Evolutionary conservation across 2,797 vertebrate species (phyloP).

Genomic region (Acanthopagrus latus): DNA sequence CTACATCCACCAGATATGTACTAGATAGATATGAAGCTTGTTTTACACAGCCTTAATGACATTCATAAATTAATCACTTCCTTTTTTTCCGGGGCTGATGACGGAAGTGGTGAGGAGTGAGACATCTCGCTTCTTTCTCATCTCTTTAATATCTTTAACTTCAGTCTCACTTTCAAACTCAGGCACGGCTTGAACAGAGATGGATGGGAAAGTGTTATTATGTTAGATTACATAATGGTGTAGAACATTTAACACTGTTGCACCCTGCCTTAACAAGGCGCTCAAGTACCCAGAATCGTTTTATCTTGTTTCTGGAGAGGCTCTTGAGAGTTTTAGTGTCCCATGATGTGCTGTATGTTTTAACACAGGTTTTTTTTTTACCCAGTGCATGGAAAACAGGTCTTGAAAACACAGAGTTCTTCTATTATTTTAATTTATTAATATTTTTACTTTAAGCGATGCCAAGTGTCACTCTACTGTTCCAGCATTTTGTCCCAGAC

Average conservation of each 20-base stretch:
- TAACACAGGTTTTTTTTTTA: not conserved
- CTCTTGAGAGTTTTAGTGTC: slow-evolving; percentile 13
- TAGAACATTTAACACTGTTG: slow-evolving; percentile 14
- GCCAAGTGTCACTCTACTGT: too few species aligned
- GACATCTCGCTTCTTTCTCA: too few species aligned
- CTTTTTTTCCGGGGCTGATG: too few species aligned
- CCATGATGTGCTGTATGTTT: slow-evolving; percentile 9
- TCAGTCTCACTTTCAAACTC: too few species aligned
- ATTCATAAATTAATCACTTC: too few species aligned
- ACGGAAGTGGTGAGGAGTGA: too few species aligned
- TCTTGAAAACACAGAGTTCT: not conserved
- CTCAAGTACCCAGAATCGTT: slow-evolving; percentile 29
- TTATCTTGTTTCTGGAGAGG: slow-evolving; percentile 19
- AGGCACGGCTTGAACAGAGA: too few species aligned
- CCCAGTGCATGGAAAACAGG: not conserved
- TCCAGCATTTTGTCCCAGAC: not conserved
- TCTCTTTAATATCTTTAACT: too few species aligned
- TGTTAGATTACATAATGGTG: slow-evolving; percentile 32
- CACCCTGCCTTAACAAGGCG: slow-evolving; percentile 32
- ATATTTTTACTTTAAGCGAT: not conserved
- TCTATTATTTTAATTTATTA: not conserved
- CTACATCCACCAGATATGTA: too few species aligned
- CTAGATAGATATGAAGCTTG: too few species aligned
- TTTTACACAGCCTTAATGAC: too few species aligned
- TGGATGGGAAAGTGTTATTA: too few species aligned